Evolutionary conservation across 2,888 invertebrate species (phyloP).

Genomic region (Ctena decussata): DNA sequence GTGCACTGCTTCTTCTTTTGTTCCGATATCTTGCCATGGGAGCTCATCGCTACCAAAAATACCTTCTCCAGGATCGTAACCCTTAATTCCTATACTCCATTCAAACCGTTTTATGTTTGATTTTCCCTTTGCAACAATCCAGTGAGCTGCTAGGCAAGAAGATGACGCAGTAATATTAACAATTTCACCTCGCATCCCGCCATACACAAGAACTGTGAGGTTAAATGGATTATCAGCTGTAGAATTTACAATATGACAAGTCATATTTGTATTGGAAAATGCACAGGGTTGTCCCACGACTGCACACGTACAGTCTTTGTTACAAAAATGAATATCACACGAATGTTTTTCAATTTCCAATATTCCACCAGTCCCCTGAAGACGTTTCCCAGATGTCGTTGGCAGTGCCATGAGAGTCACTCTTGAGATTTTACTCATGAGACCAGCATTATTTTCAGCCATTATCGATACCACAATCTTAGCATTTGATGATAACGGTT

Average conservation of each 20-base stretch:
- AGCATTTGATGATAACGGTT: background rate
- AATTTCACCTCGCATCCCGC: background rate
- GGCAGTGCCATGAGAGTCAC: slow-evolving; percentile 26
- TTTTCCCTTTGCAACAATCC: background rate
- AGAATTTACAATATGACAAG: too few relatives aligned
- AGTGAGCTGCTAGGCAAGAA: slow-evolving; percentile 36
- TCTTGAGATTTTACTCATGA: slow-evolving; percentile 32
- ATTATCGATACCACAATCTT: slow-evolving; percentile 52
- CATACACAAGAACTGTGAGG: too few relatives aligned
- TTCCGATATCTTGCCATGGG: slow-evolving; percentile 62
- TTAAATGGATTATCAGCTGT: too few relatives aligned
- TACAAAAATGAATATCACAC: slow-evolving; percentile 62
- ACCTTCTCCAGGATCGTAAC: slow-evolving; percentile 46
- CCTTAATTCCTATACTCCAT: slow-evolving; percentile 57
- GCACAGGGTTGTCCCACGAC: slow-evolving; percentile 64
- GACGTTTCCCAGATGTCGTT: too few relatives aligned
- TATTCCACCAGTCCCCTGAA: slow-evolving; percentile 29
- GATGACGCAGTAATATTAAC: slow-evolving; percentile 24
- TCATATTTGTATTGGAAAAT: background rate
- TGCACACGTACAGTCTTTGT: slow-evolving; percentile 69
- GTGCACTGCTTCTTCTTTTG: slow-evolving; percentile 23
- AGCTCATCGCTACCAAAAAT: slow-evolving; percentile 49
- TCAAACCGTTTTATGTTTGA: slow-evolving; percentile 30
- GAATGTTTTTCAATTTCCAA: slow-evolving; percentile 64
- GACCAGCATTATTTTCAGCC: slow-evolving; percentile 62